Percentiles rank a stretch among this genome's conserved stretches.
Conservation (phyloP, 2,888 invertebrate species). For the Patella depressa region DNA sequence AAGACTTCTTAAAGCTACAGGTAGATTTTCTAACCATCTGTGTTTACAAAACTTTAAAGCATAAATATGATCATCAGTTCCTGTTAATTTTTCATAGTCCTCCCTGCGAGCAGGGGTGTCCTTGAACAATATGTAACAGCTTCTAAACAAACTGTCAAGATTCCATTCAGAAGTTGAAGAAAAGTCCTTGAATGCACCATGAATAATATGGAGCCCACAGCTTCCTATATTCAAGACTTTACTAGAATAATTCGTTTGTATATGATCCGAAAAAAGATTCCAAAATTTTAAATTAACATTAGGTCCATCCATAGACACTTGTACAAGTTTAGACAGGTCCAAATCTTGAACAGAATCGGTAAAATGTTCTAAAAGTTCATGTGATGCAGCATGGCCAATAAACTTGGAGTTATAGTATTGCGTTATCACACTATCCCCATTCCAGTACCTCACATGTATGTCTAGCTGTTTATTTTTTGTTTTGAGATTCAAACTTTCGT, state of each 20-base stretch:
- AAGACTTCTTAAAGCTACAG: conserved; percentile 21
- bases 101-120: conserved; percentile 27
- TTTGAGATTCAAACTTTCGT: neutral
- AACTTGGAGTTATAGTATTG: neutral
- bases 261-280: neutral
- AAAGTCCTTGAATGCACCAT: conserved; percentile 56
- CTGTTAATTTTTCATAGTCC: conserved; percentile 19
- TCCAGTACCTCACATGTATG: neutral
- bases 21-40: conserved; percentile 31
- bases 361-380: neutral
- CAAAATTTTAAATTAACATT: conserved; percentile 17
- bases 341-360: neutral
- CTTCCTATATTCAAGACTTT: conserved; percentile 53
- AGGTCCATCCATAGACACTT: conserved; percentile 18
- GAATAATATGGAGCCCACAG: conserved; percentile 57
- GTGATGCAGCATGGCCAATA: neutral
- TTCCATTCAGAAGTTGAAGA: conserved; percentile 42
- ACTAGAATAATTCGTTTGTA: neutral
- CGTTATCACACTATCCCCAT: neutral
- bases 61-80: neutral
- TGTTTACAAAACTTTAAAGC: conserved; percentile 26
- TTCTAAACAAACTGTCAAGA: conserved; percentile 2
- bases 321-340: neutral
- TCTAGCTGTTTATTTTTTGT: neutral
- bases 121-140: conserved; percentile 15